These are phyloP conservation scores for Tiaroga cobitis DNA, from an alignment of 2,797 vertebrate species.

Conservation along the genomic window DNA sequence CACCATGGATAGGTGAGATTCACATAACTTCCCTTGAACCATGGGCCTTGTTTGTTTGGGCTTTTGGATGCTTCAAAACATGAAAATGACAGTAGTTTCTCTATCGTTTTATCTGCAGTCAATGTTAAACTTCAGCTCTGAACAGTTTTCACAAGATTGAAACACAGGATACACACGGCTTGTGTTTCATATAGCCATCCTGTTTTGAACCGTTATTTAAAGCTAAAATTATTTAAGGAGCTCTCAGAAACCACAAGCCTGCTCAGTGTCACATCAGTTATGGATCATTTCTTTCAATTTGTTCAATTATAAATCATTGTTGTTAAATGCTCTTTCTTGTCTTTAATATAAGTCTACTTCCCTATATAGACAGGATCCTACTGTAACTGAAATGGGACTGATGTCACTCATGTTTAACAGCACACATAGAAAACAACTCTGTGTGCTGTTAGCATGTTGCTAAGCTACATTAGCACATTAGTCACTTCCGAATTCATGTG, in stretches of 20 bases:
- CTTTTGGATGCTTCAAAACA: background rate
- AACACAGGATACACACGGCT: constrained; percentile 43
- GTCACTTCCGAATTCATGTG: background rate
- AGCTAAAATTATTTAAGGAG: constrained; percentile 46
- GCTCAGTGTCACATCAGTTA: constrained; percentile 25
- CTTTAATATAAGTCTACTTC: background rate
- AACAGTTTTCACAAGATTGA: constrained; percentile 30
- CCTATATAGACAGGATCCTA: too few species aligned
- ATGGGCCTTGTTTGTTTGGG: background rate
- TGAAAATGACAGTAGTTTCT: background rate
- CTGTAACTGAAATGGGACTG: background rate
- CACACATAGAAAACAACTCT: background rate
- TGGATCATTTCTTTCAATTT: constrained; percentile 16
- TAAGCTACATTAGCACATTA: background rate
- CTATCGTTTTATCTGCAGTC: constrained; percentile 4
- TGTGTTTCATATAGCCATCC: constrained; percentile 42
- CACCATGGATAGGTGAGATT: constrained; percentile 85
- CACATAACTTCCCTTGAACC: background rate
- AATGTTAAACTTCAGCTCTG: background rate
- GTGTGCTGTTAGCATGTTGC: background rate
- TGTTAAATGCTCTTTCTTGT: background rate
- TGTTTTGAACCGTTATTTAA: constrained; percentile 47
- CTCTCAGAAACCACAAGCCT: constrained; percentile 46
- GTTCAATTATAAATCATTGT: constrained; percentile 8
- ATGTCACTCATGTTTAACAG: background rate